Evolutionary conservation across 2,888 invertebrate genomes (phyloP), one percentile per base, ranked within the genome.

Genomic region (Watsonalla binaria): DNA sequence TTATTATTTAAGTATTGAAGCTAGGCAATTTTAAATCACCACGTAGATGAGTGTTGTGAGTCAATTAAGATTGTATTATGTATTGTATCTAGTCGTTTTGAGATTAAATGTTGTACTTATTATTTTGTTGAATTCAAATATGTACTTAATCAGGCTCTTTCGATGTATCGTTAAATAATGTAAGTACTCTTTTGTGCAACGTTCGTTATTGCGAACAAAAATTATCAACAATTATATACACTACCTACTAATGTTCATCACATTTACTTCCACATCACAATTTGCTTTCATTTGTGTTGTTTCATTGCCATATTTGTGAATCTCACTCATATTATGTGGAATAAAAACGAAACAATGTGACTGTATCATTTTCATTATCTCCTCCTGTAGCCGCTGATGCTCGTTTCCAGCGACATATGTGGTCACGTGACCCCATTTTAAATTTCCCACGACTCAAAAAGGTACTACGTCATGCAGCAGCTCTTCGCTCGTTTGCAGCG

Each of bases 61-160:
- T 88, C 86, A 86, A 86, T 87, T 86, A 82, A 67, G 70, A 74
- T 47, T 33, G 35, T 37, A 35, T 37, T 9, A 61, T 66, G 70
- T 70, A 74, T 70, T 61, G 72, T 73, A 75, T 88, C 89, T 89
- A 88, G 89, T 89, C 89, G 78, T 82, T 84, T 83, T 80, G 82
- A 87, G 80, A 85, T 87, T 84, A 73, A 72, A 67, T 66, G 60
- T 75, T 65, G 67, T 76, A 72, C 58, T 70, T 73, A 71, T 61
- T 69, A 63, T 63, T 60, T 58, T 68, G 62, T 63, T 61, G n/a
- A 58, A 53, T 54, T 59, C 56, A 57, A 14, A 47, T 58, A 33
- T 59, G 52, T 58, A 57, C 24, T 56, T 59, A 51, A 50, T 50
- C 46, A 37, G 53, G 37, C 35, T 50, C 24, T 47, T 51, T 51